A percentile compares a stretch with the other conserved stretches of the same genome.
These are phyloP conservation scores for Drosophila ustulata DNA, from an alignment of 2,888 invertebrate species.

Conservation along the genomic window DNA sequence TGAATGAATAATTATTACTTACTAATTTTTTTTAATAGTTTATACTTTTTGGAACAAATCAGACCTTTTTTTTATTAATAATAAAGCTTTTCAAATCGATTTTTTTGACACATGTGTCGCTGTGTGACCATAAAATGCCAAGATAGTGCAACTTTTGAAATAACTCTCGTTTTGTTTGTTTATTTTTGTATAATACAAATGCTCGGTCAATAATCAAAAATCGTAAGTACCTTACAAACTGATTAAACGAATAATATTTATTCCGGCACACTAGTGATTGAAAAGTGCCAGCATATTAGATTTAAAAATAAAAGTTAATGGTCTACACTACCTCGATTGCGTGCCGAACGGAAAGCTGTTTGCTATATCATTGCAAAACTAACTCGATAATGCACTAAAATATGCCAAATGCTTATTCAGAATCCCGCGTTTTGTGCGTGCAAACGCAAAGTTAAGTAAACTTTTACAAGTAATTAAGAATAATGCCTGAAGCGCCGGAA, in stretches of 20 bases:
- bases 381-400: constrained; percentile 3
- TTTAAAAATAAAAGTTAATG: neutral
- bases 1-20: too few relatives aligned
- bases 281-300: neutral
- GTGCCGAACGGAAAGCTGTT: constrained; percentile 5
- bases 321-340: neutral
- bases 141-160: neutral
- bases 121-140: neutral
- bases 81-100: too few relatives aligned
- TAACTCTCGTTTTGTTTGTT: neutral
- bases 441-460: constrained; percentile 2
- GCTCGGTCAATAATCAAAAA: neutral
- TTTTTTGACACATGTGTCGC: neutral
- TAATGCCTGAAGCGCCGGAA: constrained; percentile 76
- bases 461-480: neutral
- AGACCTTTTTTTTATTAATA: too few relatives aligned
- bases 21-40: too few relatives aligned
- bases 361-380: constrained; percentile 8
- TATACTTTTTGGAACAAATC: too few relatives aligned
- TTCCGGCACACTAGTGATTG: too few relatives aligned
- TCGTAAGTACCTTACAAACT: neutral
- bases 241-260: too few relatives aligned
- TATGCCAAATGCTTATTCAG: constrained; percentile 7
- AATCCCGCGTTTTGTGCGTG: constrained; percentile 25
- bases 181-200: neutral